A percentile compares a stretch with the other conserved stretches of the same genome.
phyloP scores from a whole-genome alignment of 2,888 invertebrate species.

The Embidobia sp. region DNA sequence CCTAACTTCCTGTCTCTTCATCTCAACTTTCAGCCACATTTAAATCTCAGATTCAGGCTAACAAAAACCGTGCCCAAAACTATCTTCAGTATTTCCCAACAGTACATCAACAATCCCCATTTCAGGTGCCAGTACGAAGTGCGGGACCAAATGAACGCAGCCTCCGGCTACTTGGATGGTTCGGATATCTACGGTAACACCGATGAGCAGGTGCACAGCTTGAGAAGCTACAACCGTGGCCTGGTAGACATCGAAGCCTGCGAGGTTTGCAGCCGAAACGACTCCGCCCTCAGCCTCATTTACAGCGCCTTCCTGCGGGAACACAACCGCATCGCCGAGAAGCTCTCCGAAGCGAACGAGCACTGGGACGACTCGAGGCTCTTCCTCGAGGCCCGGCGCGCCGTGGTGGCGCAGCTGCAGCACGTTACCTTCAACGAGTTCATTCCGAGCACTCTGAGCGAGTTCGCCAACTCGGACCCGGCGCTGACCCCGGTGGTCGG shows the following conservation, averaged over 20 bases:
- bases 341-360: conserved; percentile 86
- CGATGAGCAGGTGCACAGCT: conserved; percentile 86
- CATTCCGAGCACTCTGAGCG: conserved; percentile 89
- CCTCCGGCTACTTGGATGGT: conserved; percentile 91
- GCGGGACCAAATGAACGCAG: conserved; percentile 93
- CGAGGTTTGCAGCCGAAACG: conserved; percentile 84
- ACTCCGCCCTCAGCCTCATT: conserved; percentile 86
- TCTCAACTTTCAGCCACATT: too few species aligned
- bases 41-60: too few species aligned
- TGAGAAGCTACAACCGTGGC: conserved; percentile 88
- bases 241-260: conserved; percentile 87
- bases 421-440: conserved; percentile 93
- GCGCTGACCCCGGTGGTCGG: conserved; percentile 86
- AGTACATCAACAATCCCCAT: too few species aligned
- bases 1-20: too few species aligned
- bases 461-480: conserved; percentile 85
- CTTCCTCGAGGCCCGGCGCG: conserved; percentile 89
- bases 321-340: conserved; percentile 90
- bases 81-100: too few species aligned
- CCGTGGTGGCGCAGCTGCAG: conserved; percentile 90
- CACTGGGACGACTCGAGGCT: conserved; percentile 91
- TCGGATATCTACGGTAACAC: conserved; percentile 91
- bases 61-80: too few species aligned
- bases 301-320: conserved; percentile 89
- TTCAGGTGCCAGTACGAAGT: conserved; percentile 82